These are phyloP conservation scores for Acanthurus leucopareius DNA, from an alignment of 2,797 vertebrate species.

Conservation along the genomic window DNA sequence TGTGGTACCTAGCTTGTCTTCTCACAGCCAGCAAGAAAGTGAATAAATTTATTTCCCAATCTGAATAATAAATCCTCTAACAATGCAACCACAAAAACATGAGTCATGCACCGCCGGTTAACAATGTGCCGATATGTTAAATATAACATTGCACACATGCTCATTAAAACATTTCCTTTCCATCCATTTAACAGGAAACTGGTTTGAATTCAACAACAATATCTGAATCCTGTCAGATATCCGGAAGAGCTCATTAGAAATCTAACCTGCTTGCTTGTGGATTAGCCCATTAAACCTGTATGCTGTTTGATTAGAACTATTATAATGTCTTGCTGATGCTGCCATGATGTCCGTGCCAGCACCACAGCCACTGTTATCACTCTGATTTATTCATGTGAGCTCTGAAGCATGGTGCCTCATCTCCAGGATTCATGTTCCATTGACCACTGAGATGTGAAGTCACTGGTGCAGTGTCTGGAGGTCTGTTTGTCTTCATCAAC, in stretches of 20 bases:
- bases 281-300: conserved; percentile 49
- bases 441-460: conserved; percentile 50
- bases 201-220: conserved; percentile 4
- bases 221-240: conserved; percentile 26
- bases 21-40: neutral
- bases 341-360: conserved; percentile 38
- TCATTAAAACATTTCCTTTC: neutral
- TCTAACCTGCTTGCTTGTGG: conserved; percentile 19
- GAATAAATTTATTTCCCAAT: neutral
- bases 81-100: neutral
- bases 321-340: conserved; percentile 18
- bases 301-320: conserved; percentile 45
- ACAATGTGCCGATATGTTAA: no score
- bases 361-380: conserved; percentile 46
- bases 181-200: conserved; percentile 2
- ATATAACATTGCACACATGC: neutral
- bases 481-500: conserved; percentile 68
- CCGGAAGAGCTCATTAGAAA: conserved; percentile 23
- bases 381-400: conserved; percentile 60
- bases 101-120: neutral
- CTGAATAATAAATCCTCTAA: neutral
- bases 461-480: conserved; percentile 38
- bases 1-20: neutral
- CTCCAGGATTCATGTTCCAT: conserved; percentile 51
- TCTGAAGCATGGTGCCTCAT: conserved; percentile 44